Base-by-base conservation (phyloP, 2,797 vertebrate genomes). In the Sebastes nivosus region DNA sequence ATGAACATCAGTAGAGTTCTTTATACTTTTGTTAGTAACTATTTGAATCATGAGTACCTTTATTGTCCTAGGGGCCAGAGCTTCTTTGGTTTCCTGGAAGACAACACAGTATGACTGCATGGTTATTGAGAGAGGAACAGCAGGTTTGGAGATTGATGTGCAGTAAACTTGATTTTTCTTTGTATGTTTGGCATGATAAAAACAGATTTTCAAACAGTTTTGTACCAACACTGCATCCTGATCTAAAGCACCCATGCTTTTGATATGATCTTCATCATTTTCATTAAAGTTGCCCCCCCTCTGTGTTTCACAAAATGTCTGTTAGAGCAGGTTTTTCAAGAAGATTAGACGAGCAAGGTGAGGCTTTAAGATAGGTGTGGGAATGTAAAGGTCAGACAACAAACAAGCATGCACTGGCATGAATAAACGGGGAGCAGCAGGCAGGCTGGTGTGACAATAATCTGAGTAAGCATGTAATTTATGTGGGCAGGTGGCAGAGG, bases 71-170 rank as follows among this genome's bases (percentile, higher is more conserved):
- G 22, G 36, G 24, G 34, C 58, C 25, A 57, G 2, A 14, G 57
- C 27, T 10, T 54, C 72, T 64, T 27, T 50, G 10, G 36, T 50
- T n/a, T 87, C 85, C 89, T 91, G 63, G 9, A 84, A 85, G 10
- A 78, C 4, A 84, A 63, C 14, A 83, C 5, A 75, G 32, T 25
- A 66, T 38, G 10, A 66, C 20, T n/a, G 9, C 1, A 55, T 61
- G 52, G n/a, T 78, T 75, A 36, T 34, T 73, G 6, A 8, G 11
- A 76, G 46, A 55, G 9, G 3, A 29, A 54, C 34, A n/a, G 6
- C 25, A 57, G 2, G 12, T 14, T 10, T 24, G 12, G 5, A 63
- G 29, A 67, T 4, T 25, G 24, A 60, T 18, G 13, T 50, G 25
- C 16, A 25, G 10, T 64, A 24, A 36, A 65, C 34, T 24, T 65